phyloP scores from a whole-genome alignment of 2,888 invertebrate genomes.

The Silvanus unidentatus region DNA sequence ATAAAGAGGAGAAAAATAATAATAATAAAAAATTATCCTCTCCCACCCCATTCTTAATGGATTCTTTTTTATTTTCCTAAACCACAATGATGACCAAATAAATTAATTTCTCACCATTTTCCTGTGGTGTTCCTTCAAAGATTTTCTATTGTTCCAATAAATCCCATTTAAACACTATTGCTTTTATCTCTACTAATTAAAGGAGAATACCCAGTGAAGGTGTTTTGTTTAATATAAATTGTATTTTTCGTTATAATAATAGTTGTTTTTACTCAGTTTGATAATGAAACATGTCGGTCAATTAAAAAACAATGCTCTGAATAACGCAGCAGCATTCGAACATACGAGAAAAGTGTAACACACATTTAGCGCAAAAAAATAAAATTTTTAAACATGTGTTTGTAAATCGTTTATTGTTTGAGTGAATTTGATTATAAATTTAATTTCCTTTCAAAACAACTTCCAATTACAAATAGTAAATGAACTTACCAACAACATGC shows the following conservation, averaged over 20 bases:
- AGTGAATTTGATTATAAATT: slow-evolving; percentile 5
- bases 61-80: neutral
- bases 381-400: no score
- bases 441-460: slow-evolving; percentile 4
- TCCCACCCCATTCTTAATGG: no score
- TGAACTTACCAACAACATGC: slow-evolving; percentile 79
- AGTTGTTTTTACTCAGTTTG: no score
- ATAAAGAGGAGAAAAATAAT: slow-evolving; percentile 12
- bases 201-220: no score
- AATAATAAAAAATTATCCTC: neutral
- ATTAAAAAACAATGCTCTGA: no score
- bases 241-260: no score
- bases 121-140: neutral
- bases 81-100: neutral
- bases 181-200: neutral
- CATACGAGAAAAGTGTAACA: no score
- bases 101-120: neutral
- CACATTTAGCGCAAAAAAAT: no score
- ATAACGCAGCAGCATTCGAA: no score
- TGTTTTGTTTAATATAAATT: no score
- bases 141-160: neutral
- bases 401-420: slow-evolving; percentile 1
- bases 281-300: no score
- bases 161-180: neutral
- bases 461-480: slow-evolving; percentile 6